Conservation (phyloP, 2,113 vertebrate species). For the Myiozetetes cayanensis region DNA sequence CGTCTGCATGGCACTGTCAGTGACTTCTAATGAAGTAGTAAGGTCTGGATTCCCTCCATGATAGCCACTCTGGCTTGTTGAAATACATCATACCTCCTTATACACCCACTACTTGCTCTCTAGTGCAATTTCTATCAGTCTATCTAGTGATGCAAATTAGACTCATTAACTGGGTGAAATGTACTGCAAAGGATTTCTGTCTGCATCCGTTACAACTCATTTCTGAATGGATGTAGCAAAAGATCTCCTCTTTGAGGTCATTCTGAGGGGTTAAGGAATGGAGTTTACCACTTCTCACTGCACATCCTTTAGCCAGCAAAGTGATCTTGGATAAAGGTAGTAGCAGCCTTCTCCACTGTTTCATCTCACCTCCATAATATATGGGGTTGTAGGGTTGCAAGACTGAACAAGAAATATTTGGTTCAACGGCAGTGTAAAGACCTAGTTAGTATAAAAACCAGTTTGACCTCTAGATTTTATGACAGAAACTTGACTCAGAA, state of each 20-base stretch:
- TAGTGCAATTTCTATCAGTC: background rate
- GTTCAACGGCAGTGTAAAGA: background rate
- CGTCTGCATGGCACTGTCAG: accelerated
- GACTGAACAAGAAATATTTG: background rate
- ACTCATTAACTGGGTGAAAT: accelerated
- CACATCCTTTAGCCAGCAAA: background rate
- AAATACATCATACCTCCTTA: background rate
- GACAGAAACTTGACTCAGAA: background rate
- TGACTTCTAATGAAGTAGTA: background rate
- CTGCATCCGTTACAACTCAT: background rate
- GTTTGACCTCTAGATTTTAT: background rate
- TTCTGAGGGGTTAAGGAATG: background rate
- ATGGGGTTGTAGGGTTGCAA: background rate
- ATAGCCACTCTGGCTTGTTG: background rate
- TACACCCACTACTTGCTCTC: background rate
- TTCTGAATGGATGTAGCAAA: background rate
- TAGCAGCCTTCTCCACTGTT: background rate
- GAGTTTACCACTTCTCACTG: background rate
- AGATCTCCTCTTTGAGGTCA: background rate
- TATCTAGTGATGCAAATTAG: background rate
- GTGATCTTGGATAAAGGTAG: background rate
- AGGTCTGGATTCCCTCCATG: background rate
- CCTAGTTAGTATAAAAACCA: background rate
- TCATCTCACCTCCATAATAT: background rate
- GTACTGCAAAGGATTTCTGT: background rate